Evolutionary conservation across 2,888 invertebrate genomes (phyloP), one percentile per base, ranked within the genome.

Genomic region (Ephialtes manifestator): DNA sequence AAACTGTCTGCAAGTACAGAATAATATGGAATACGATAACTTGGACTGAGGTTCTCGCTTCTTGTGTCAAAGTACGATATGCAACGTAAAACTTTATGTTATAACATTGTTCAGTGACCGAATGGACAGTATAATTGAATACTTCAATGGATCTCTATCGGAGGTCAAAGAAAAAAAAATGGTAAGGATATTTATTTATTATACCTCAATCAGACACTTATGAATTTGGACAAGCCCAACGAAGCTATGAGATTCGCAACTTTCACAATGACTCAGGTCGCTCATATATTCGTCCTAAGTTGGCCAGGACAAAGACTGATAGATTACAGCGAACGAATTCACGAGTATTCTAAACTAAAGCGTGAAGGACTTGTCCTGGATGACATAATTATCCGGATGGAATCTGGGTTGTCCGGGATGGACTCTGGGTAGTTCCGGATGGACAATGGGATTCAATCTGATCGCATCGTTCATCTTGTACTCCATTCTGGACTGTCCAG

Each of bases 281-380:
- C 68, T 31, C 81, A 84, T 11, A 77, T 84, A 43, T 84, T 84
- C 68, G 77, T 60, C 46, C 60, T 81, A 10, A 81, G 74, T 58
- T 84, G 81, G 81, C 84, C 81, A 10, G 84, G 81, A 8, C 81
- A 84, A 18, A 77, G 78, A 35, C 48, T 84, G 13, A 81, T 77
- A 10, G 84, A 84, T 68, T 81, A 84, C 46, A 84, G 84, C 35
- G 68, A 63, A 46, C 67, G 13, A 63, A 68, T 84, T 15, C 46
- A 74, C 63, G 31, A 81, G 84, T 24, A 48, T 39, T 13, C 1
- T 20, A 10, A 43, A 20, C 0, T 11, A 35, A 8, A 63, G 13
- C 55, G 3, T 13, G 11, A 55, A 24, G 28, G 4, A 15, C 5
- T n/a, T n/a, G n/a, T n/a, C n/a, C n/a, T n/a, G n/a, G n/a, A n/a